These are phyloP conservation scores for Yponomeuta plumbellus DNA, from an alignment of 2,888 invertebrate genomes.

Conservation along the genomic window DNA sequence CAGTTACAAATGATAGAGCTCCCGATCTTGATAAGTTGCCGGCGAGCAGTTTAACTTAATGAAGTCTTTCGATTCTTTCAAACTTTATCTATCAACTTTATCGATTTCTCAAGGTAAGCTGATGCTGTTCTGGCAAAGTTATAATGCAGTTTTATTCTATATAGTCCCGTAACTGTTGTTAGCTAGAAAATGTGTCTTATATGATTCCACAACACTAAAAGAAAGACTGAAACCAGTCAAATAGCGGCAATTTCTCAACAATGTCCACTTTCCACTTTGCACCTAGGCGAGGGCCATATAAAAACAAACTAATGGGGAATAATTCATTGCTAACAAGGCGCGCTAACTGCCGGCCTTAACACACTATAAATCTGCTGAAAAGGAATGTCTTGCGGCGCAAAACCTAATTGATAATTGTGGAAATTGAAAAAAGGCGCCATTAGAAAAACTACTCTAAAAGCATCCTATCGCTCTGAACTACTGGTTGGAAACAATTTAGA, in stretches of 20 bases:
- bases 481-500: background rate
- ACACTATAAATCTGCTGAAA: constrained; percentile 1
- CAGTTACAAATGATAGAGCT: constrained; percentile 43
- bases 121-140: background rate
- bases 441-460: background rate
- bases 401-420: background rate
- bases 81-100: constrained; percentile 9
- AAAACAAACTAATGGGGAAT: background rate
- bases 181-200: too few relatives aligned
- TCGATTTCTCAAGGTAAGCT: background rate
- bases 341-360: background rate
- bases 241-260: background rate
- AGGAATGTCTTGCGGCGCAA: background rate
- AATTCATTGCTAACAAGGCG: background rate
- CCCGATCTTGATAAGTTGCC: constrained; percentile 25
- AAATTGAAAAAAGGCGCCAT: background rate
- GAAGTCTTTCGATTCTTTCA: constrained; percentile 16
- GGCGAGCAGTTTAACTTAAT: constrained; percentile 9
- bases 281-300: background rate
- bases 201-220: too few relatives aligned
- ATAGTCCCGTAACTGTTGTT: too few relatives aligned
- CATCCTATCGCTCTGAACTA: too few relatives aligned
- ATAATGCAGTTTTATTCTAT: background rate
- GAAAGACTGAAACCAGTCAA: background rate
- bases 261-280: background rate